Evolutionary conservation across 2,113 vertebrate species (phyloP).

Genomic region (Pogonocichla stellata): DNA sequence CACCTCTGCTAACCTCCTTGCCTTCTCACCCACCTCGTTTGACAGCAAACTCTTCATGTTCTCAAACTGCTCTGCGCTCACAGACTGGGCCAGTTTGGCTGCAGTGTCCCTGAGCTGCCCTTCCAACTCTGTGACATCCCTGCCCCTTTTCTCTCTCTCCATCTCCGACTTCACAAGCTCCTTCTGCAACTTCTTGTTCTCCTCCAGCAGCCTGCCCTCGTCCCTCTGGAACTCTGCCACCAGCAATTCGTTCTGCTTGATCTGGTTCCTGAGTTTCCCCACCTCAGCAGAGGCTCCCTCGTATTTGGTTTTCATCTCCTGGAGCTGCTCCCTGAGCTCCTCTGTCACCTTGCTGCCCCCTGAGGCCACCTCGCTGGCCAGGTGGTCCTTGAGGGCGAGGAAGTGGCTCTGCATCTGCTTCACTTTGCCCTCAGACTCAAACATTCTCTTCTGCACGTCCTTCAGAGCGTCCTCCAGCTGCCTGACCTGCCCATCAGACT

Average conservation of each 20-base stretch:
- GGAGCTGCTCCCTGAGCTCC: conserved; percentile 87
- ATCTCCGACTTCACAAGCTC: conserved; percentile 72
- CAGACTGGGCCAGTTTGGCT: conserved; percentile 63
- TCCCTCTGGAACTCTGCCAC: conserved; percentile 87
- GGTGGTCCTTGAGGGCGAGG: conserved; percentile 90
- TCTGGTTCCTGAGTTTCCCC: conserved; percentile 87
- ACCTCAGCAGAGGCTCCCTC: conserved; percentile 92
- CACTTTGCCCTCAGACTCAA: conserved; percentile 94
- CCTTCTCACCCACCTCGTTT: conserved; percentile 84
- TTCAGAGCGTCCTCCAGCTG: conserved; percentile 92
- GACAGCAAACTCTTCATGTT: conserved; percentile 87
- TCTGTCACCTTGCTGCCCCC: conserved; percentile 73
- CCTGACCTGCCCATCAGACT: conserved; percentile 88
- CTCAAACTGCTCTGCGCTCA: conserved; percentile 86
- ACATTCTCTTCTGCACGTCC: conserved; percentile 97
- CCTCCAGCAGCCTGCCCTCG: conserved; percentile 81
- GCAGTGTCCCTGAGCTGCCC: conserved; percentile 75
- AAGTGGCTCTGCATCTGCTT: conserved; percentile 96
- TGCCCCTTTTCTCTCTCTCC: conserved; percentile 77
- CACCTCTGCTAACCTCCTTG: conserved; percentile 77
- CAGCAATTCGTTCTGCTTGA: conserved; percentile 87
- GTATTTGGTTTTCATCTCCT: conserved; percentile 87
- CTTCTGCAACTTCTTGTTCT: conserved; percentile 80
- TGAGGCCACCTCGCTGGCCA: conserved; percentile 65
- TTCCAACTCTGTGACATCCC: conserved; percentile 69